Evolutionary conservation across 2,888 invertebrate species (phyloP), one percentile per base, ranked within the genome.

Genomic region (Ferrisia virgata): DNA sequence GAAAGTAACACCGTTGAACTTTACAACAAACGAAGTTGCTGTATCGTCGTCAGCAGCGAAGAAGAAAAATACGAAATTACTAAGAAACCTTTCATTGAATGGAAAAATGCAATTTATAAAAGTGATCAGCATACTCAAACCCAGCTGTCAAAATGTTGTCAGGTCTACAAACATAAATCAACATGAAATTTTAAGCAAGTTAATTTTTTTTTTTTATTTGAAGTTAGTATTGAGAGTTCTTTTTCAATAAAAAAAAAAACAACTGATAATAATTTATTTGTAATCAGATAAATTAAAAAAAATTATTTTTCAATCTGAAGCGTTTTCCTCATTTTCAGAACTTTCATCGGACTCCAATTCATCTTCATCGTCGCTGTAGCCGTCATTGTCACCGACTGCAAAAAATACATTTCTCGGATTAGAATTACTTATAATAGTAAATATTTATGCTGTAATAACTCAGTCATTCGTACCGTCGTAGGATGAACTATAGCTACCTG

Each of bases 311-410:
- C 15, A 43, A 43, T 69, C 39, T 3, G 72, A 76, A 13, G 28
- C 53, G 15, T 83, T 36, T 13, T 84, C 53, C 18, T 78, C 58
- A 78, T 81, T 53, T 85, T 85, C 81, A 39, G 78, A 72, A 43
- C 33, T 43, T 76, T 85, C 84, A 33, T 39, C 76, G 40, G 82
- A 40, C 0, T 85, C 25, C 28, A 81, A 53, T 9, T 86, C 86
- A n/a, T 85, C 86, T 43, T 86, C 86, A 28, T 86, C 86, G 39
- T 86, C 86, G 36, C 86, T 85, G 39, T 86, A 85, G 72, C 86
- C 86, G 64, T 86, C 86, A 58, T 87, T 87, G 64, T 85, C 86
- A 15, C 87, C 87, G 64, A 79, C 84, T 39, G 33, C 78, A 81
- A 85, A 43, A 25, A 64, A 25, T 40, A 47, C 0, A 33, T 36